Base-by-base conservation (phyloP, 2,113 vertebrate species). In the Nettapus auritus region DNA sequence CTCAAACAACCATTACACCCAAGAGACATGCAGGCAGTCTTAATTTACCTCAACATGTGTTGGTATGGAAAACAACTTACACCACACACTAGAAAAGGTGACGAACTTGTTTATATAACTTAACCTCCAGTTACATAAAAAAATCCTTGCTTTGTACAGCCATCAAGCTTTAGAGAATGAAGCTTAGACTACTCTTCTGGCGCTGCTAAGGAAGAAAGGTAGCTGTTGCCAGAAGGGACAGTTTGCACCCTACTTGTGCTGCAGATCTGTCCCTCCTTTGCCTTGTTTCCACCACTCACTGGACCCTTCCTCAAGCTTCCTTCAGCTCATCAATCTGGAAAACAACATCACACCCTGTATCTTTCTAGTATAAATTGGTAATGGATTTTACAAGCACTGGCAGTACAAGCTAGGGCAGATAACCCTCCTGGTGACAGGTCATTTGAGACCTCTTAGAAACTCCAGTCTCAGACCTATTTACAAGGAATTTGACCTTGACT, bases 121-220 rank as follows among this genome's bases (percentile, higher is more conserved):
- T 48, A 48, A 48, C 20, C 46, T 48, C 46, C 5, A 69, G 26
- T 42, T 34, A 73, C 14, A 36, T 63, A 73, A 87, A 52, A 82
- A 52, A 74, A 66, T 20, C 7, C 29, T 53, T 31, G 9, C 31
- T 89, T 81, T 73, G 38, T 26, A 88, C 50, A 88, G 6, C 11
- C 83, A 88, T 6, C 14, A 83, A 69, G 48, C 8, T 91, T 75
- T 42, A 60, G 31, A 81, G 19, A 88, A 60, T 5, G 1, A 83
- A 87, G 31, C 33, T 57, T 33, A 64, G 25, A 28, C 7, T 0
- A 0, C 5, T 73, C 33, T 19, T 70, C 55, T 19, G 10, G 8
- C 6, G 8, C 18, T 70, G 26, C 73, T 66, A 38, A 82, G 50
- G 18, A 87, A 71, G 52, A 21, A 86, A 81, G 6, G 44, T 1